Evolutionary conservation across 2,113 vertebrate species (phyloP), one percentile per base, ranked within the genome.

Genomic region (Indicator indicator): DNA sequence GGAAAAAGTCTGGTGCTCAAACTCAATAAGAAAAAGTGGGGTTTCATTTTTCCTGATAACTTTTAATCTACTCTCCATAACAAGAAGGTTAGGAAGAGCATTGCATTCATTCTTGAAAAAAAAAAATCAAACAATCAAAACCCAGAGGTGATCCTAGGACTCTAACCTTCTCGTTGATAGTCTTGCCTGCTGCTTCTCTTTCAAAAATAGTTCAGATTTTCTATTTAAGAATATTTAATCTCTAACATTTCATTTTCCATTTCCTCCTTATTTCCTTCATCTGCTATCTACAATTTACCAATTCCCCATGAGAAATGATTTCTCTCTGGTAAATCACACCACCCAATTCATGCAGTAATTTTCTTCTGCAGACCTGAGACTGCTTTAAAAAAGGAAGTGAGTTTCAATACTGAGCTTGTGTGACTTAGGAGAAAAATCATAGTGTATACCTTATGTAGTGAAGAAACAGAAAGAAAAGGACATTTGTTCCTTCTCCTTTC

Each of bases 21-120:
- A 7, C 2, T 65, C 7, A 62, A 20, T n/a, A 44, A 4, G 13
- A 8, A 70, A 52, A 69, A 5, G 5, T 30, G 11, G 2, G 1
- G 1, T 5, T 76, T 58, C 2, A 7, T 60, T 58, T 78, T 71
- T 82, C 54, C 18, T 48, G 32, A 15, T 2, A 44, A 46, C 24
- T 87, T 84, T 38, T 78, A 46, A 56, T 68, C 24, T 52, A 16
- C 4, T 72, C 6, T 72, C 26, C 5, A 3, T 8, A 65, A 48
- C 3, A 44, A 59, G 10, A 81, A 44, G 12, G 33, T 50, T 30
- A 58, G 11, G 24, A 26, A 55, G 6, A 67, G 16, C 56, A 71
- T 50, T 63, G 16, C 73, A 27, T 28, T 70, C 20, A 63, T 63
- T 65, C 50, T 59, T 12, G 9, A 2, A 18, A 21, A 33, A 72